Evolutionary conservation across 1,140 invertebrate species (phyloP).

Genomic region (Hyphantria cunea): DNA sequence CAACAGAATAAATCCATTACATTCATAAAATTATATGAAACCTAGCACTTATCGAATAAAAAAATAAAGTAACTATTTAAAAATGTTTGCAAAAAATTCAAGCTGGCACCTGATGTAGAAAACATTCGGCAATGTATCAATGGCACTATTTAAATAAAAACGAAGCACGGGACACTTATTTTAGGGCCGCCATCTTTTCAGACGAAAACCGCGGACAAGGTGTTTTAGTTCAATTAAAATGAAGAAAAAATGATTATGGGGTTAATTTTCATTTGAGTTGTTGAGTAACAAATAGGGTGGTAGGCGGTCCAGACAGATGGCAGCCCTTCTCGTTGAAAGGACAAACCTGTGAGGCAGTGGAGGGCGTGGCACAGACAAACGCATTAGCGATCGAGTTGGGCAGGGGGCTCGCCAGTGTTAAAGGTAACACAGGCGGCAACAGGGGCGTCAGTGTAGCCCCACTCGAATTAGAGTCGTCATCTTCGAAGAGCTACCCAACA

Average conservation of each 20-base stretch:
- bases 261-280: no score
- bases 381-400: conserved; percentile 43
- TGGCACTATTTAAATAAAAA: no score
- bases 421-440: conserved; percentile 37
- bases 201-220: neutral
- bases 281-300: no score
- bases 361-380: conserved; percentile 39
- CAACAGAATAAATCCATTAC: no score
- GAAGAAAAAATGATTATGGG: no score
- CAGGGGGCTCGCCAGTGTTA: conserved; percentile 37
- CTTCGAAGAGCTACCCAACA: neutral
- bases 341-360: conserved; percentile 53
- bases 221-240: neutral
- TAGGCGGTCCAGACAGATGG: conserved; percentile 8
- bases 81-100: no score
- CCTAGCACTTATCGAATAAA: no score
- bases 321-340: conserved; percentile 9
- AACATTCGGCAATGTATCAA: no score
- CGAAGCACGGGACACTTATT: neutral
- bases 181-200: neutral
- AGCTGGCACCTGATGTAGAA: no score
- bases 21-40: no score
- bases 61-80: no score
- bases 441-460: neutral
- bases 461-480: neutral